phyloP scores from a whole-genome alignment of 2,113 vertebrate species.

The Capreolus pygargus region DNA sequence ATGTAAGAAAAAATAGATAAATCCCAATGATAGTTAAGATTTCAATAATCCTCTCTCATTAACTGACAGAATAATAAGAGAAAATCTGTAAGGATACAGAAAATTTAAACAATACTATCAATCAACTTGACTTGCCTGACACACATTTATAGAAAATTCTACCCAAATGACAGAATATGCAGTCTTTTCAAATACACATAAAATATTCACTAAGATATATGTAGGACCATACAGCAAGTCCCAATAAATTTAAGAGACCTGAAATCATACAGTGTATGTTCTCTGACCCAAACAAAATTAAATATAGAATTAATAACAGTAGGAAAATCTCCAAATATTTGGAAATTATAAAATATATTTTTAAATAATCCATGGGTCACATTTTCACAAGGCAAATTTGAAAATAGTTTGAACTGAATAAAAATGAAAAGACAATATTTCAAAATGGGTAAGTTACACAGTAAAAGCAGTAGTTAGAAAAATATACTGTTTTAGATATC shows the following conservation, averaged over 20 bases:
- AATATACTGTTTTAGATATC: not conserved
- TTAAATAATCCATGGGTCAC: conserved; percentile 19
- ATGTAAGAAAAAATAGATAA: not conserved
- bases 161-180: not conserved
- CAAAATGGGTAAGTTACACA: not conserved
- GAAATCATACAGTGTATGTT: not conserved
- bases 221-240: not conserved
- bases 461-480: not conserved
- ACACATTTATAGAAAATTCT: conserved; percentile 17
- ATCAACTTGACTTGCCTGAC: not conserved
- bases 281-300: conserved; percentile 28
- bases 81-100: conserved; percentile 4
- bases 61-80: not conserved
- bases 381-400: conserved; percentile 32
- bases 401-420: conserved; percentile 43
- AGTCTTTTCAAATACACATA: conserved; percentile 25
- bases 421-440: conserved; percentile 38
- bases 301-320: not conserved
- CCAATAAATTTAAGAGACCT: not conserved
- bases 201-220: not conserved
- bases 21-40: not conserved
- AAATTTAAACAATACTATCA: not conserved
- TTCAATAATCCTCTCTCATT: not conserved
- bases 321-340: conserved; percentile 30
- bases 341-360: conserved; percentile 30